phyloP scores from a whole-genome alignment of 2,797 vertebrate species.

The Tragelaphus oryx region DNA sequence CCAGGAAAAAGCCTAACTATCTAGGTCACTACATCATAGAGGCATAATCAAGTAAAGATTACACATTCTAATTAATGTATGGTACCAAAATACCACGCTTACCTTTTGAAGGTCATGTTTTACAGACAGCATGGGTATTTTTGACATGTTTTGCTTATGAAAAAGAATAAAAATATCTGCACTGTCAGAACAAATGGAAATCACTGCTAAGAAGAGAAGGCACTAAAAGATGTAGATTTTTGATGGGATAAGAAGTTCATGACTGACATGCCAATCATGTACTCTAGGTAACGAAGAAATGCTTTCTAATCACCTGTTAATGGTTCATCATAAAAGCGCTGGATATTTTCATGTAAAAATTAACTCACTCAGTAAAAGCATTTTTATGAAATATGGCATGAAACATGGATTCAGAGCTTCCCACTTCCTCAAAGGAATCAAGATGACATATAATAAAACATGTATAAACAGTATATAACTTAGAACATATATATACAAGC shows the following conservation, averaged over 20 bases:
- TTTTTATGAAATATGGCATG: background rate
- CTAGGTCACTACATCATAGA: conserved; percentile 17
- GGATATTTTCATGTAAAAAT: conserved; percentile 45
- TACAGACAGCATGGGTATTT: background rate
- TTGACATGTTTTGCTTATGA: conserved; percentile 13
- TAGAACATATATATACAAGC: background rate
- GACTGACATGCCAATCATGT: background rate
- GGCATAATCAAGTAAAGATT: conserved; percentile 11
- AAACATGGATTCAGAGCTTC: background rate
- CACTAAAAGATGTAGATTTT: background rate
- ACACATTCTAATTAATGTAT: background rate
- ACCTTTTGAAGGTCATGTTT: conserved; percentile 21
- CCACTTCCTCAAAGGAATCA: background rate
- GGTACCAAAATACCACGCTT: background rate
- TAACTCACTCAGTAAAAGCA: conserved; percentile 5
- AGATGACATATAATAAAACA: background rate
- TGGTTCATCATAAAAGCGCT: background rate
- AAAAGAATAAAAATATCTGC: conserved; percentile 18
- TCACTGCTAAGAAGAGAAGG: background rate
- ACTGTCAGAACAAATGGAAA: background rate
- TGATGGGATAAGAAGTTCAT: background rate
- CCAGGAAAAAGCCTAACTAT: conserved; percentile 11
- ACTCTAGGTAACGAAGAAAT: background rate
- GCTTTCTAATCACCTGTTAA: background rate
- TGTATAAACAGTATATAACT: background rate